These are phyloP conservation scores for Epicauta chinensis DNA, from an alignment of 1,140 invertebrate species.

Conservation along the genomic window DNA sequence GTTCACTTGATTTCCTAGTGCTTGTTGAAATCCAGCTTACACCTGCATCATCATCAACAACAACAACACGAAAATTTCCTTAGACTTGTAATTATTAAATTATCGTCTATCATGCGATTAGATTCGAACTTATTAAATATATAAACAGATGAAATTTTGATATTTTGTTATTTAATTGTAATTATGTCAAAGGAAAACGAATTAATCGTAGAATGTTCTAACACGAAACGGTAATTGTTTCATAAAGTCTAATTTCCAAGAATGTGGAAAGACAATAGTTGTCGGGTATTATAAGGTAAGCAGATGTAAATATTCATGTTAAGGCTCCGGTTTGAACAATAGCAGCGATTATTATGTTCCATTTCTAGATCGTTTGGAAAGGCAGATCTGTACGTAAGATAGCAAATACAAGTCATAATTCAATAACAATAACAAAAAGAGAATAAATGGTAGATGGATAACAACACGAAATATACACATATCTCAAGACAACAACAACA, in stretches of 20 bases:
- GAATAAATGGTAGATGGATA: too few relatives aligned
- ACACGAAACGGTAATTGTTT: constrained; percentile 2
- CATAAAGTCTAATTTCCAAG: constrained; percentile 6
- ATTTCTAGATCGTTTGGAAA: constrained; percentile 14
- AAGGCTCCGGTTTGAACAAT: constrained; percentile 4
- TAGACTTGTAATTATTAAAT: constrained; percentile 15
- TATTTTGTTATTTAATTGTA: too few relatives aligned
- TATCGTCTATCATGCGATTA: constrained; percentile 12
- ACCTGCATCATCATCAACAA: constrained; percentile 5
- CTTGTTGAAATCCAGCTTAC: constrained; percentile 1
- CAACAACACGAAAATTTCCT: too few relatives aligned
- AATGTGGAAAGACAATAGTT: constrained; percentile 12
- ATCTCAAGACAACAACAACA: too few relatives aligned
- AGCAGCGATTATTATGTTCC: constrained; percentile 10
- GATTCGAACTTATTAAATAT: too few relatives aligned
- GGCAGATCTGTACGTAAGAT: constrained; percentile 9
- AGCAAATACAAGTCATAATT: constrained; percentile 4
- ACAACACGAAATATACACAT: too few relatives aligned
- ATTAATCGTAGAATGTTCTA: too few relatives aligned
- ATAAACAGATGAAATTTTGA: too few relatives aligned
- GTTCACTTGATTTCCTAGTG: too few relatives aligned
- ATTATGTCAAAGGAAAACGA: too few relatives aligned
- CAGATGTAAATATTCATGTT: constrained; percentile 19
- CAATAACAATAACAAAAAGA: constrained; percentile 2
- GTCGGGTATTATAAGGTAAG: constrained; percentile 10